A percentile compares a stretch with the other conserved stretches of the same genome.
These are phyloP conservation scores for Pangasius larnaudii DNA, from an alignment of 2,797 vertebrate genomes.

Conservation along the genomic window DNA sequence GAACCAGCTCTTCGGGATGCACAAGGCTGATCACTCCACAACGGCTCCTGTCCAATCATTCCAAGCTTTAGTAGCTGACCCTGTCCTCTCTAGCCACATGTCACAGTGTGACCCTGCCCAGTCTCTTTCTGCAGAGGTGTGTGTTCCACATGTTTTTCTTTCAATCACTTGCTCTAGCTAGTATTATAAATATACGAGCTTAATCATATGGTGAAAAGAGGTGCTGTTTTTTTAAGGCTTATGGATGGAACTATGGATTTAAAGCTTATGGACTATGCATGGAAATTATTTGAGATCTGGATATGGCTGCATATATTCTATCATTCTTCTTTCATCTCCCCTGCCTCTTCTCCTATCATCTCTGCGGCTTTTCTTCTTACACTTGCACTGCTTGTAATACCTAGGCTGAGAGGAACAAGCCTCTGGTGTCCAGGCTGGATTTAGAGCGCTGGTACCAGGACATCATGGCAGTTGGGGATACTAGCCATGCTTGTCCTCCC, in stretches of 20 bases:
- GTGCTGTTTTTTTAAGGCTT: not conserved
- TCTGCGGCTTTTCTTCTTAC: conserved; percentile 50
- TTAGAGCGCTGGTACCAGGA: conserved; percentile 94
- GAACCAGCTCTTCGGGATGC: conserved; percentile 82
- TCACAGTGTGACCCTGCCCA: conserved; percentile 75
- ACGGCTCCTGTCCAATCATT: conserved; percentile 72
- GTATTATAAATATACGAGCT: not conserved
- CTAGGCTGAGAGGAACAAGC: conserved; percentile 73
- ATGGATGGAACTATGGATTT: not conserved
- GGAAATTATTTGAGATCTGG: not conserved
- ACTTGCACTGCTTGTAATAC: conserved; percentile 67
- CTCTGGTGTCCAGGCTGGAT: conserved; percentile 81
- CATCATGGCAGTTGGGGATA: conserved; percentile 86
- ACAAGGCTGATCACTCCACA: conserved; percentile 67
- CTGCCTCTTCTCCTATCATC: conserved; percentile 53
- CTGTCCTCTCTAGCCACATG: conserved; percentile 69
- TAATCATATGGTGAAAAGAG: not conserved
- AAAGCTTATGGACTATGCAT: not conserved
- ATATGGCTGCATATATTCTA: conserved; percentile 41
- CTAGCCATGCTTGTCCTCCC: conserved; percentile 83
- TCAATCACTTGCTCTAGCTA: not conserved
- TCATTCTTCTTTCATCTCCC: conserved; percentile 59
- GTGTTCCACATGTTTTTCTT: conserved; percentile 62
- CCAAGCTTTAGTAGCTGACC: conserved; percentile 71
- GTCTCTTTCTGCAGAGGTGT: conserved; percentile 82